Evolutionary conservation across 2,113 vertebrate genomes (phyloP).

Genomic region (Loxodonta africana): DNA sequence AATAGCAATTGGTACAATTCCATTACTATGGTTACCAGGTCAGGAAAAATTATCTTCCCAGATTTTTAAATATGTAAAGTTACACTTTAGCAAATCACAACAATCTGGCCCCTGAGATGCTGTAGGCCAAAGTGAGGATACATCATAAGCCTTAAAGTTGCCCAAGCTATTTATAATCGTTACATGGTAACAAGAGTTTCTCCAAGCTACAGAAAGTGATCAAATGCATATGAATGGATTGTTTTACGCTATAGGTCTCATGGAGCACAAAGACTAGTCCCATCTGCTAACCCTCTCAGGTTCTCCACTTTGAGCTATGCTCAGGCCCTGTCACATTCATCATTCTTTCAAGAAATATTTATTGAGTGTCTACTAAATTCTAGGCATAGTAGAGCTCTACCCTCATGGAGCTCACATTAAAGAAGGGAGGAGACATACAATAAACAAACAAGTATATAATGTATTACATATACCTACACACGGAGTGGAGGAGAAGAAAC

Average conservation of each 20-base stretch:
- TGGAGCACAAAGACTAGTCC: background rate
- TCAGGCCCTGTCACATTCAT: background rate
- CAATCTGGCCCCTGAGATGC: background rate
- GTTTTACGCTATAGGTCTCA: background rate
- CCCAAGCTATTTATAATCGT: background rate
- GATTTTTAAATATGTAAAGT: background rate
- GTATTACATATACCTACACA: background rate
- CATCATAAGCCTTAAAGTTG: background rate
- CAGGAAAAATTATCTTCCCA: slow-evolving; percentile 1
- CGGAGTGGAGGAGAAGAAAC: background rate
- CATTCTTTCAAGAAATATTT: background rate
- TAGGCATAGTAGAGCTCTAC: background rate
- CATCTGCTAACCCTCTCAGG: background rate
- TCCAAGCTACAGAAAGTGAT: background rate
- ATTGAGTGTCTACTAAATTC: background rate
- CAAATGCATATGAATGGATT: background rate
- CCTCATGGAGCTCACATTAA: too few relatives aligned
- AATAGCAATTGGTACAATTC: background rate
- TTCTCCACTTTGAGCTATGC: background rate
- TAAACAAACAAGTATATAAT: background rate
- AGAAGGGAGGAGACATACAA: background rate
- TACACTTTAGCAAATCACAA: background rate
- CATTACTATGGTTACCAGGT: slow-evolving; percentile 9
- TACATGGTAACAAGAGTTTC: background rate
- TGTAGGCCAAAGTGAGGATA: background rate